Percentiles rank a stretch among this genome's conserved stretches.
These are phyloP conservation scores for Ophion ventricosus DNA, from an alignment of 2,888 invertebrate species.

Conservation along the genomic window DNA sequence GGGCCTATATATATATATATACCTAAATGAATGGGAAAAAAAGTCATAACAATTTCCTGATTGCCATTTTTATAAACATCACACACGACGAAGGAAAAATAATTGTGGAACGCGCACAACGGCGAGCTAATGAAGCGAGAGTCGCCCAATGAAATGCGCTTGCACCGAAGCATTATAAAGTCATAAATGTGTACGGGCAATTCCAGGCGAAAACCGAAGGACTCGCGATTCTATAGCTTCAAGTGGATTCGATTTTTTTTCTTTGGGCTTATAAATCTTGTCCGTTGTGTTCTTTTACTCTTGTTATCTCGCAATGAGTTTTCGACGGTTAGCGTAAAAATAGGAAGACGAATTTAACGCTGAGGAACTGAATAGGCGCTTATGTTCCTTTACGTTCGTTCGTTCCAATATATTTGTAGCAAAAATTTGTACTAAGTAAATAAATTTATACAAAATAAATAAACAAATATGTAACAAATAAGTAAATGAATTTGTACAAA, in stretches of 20 bases:
- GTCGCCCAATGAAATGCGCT: constrained; percentile 27
- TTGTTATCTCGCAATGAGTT: no score
- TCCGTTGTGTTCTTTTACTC: no score
- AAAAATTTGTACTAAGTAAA: no score
- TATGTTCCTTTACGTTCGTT: no score
- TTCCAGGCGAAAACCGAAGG: constrained; percentile 3
- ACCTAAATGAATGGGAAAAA: constrained; percentile 12
- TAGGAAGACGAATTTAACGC: no score
- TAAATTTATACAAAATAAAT: no score
- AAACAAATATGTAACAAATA: no score
- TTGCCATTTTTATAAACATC: constrained; percentile 29
- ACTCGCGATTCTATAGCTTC: neutral
- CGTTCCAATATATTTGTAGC: no score
- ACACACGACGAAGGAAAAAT: constrained; percentile 19
- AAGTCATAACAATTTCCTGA: constrained; percentile 53
- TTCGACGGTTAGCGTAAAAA: no score
- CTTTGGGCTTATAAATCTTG: no score
- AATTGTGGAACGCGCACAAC: constrained; percentile 50
- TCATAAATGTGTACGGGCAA: constrained; percentile 6
- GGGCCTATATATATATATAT: neutral
- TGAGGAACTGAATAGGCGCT: no score
- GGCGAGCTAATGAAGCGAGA: constrained; percentile 60
- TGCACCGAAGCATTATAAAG: constrained; percentile 18
- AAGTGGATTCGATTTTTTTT: neutral
- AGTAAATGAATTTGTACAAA: no score